phyloP scores from a whole-genome alignment of 2,113 vertebrate species.

The Triplophysa rosa region DNA sequence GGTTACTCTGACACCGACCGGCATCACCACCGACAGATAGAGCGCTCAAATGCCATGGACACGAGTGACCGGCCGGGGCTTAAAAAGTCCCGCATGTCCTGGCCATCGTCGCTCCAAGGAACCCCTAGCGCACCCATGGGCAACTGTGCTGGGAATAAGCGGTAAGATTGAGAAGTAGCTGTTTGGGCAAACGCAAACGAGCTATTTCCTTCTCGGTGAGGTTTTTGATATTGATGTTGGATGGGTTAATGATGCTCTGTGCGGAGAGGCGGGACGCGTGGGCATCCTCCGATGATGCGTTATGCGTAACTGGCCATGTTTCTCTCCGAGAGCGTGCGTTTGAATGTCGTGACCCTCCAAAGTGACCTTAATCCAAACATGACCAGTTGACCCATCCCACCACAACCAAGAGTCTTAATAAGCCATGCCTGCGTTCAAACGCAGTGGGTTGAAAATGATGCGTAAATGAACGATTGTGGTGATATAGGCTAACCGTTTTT shows the following conservation, averaged over 20 bases:
- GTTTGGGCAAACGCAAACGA: constrained; percentile 47
- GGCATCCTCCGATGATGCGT: constrained; percentile 67
- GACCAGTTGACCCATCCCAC: constrained; percentile 48
- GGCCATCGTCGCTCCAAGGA: constrained; percentile 93
- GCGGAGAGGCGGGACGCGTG: constrained; percentile 70
- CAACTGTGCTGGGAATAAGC: constrained; percentile 75
- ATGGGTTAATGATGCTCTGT: constrained; percentile 71
- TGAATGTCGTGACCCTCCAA: constrained; percentile 55
- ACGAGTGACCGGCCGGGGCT: constrained; percentile 89
- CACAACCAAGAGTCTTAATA: constrained; percentile 35
- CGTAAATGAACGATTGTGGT: background rate
- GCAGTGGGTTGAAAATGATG: background rate
- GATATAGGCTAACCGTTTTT: background rate
- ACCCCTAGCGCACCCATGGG: constrained; percentile 80
- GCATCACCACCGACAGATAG: constrained; percentile 84
- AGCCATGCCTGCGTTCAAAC: background rate
- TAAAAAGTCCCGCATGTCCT: constrained; percentile 91
- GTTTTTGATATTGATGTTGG: constrained; percentile 61
- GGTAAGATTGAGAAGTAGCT: constrained; percentile 67
- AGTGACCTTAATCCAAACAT: constrained; percentile 62
- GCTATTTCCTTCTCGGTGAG: constrained; percentile 57
- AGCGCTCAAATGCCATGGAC: constrained; percentile 92
- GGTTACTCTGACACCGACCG: constrained; percentile 85
- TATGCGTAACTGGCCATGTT: constrained; percentile 56
- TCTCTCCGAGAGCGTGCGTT: constrained; percentile 63